Conservation (phyloP, 2,888 invertebrate species). For the Schrankia costaestrigalis region DNA sequence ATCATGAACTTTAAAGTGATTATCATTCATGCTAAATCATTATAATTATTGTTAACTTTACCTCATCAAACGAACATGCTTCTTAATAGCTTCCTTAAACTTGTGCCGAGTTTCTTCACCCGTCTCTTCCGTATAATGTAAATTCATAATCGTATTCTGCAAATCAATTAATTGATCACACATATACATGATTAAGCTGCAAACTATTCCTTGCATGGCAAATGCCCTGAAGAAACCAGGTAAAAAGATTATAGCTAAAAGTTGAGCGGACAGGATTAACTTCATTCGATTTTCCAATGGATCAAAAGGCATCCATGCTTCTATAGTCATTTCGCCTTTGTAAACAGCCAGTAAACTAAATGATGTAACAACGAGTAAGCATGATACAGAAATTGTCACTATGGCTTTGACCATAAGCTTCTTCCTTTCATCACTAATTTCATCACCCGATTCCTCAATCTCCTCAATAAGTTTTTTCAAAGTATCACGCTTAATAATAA, state of each 20-base stretch:
- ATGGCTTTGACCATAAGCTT: constrained; percentile 46
- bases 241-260: constrained; percentile 40
- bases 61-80: constrained; percentile 63
- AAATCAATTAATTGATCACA: constrained; percentile 60
- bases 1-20: no score
- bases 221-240: constrained; percentile 51
- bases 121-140: constrained; percentile 38
- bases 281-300: constrained; percentile 42
- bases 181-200: constrained; percentile 60
- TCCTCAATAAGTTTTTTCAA: constrained; percentile 46
- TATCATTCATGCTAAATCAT: no score
- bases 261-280: constrained; percentile 42
- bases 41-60: no score
- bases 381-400: constrained; percentile 35
- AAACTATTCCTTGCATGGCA: constrained; percentile 61
- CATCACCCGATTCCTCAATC: constrained; percentile 54
- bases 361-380: constrained; percentile 30
- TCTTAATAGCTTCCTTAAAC: constrained; percentile 50
- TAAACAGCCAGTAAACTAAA: constrained; percentile 44
- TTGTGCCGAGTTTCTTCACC: constrained; percentile 37
- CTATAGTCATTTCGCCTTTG: constrained; percentile 52
- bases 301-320: constrained; percentile 67
- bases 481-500: constrained; percentile 41
- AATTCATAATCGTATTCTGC: constrained; percentile 40
- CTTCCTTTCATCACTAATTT: constrained; percentile 39